A percentile compares a stretch with the other conserved stretches of the same genome.
Evolutionary conservation across 1,140 invertebrate species (phyloP).

Genomic region (Drosophila rufa): DNA sequence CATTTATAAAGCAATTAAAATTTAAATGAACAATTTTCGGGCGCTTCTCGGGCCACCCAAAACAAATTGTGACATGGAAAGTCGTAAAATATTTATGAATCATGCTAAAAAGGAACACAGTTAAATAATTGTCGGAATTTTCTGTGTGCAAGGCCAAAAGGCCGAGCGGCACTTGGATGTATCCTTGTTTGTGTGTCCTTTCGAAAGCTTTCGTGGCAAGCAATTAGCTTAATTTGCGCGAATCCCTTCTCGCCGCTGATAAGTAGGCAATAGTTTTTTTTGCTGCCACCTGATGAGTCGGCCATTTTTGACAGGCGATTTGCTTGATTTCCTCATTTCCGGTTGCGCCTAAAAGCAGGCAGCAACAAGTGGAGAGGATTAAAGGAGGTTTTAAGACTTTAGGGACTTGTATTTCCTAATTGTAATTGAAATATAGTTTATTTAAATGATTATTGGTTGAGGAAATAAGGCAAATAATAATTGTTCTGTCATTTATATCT

Average conservation of each 20-base stretch:
- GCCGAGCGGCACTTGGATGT: not conserved
- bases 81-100: slow-evolving; percentile 80
- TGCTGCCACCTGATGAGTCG: slow-evolving; percentile 6
- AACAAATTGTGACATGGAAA: slow-evolving; percentile 77
- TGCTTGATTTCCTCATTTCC: slow-evolving; percentile 21
- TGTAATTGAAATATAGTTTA: not conserved
- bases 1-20: slow-evolving; percentile 85
- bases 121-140: slow-evolving; percentile 77
- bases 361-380: slow-evolving; percentile 26
- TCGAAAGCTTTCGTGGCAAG: not conserved
- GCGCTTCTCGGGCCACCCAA: slow-evolving; percentile 25
- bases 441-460: not conserved
- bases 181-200: not conserved
- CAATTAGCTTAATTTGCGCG: slow-evolving; percentile 47
- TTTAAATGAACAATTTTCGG: slow-evolving; percentile 82
- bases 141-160: slow-evolving; percentile 23
- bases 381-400: not conserved
- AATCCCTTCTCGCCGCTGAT: slow-evolving; percentile 1
- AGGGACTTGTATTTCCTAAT: not conserved
- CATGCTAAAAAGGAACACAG: slow-evolving; percentile 46
- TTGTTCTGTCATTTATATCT: not conserved
- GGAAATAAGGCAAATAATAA: not conserved
- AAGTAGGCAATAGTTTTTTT: slow-evolving; percentile 34
- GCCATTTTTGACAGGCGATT: slow-evolving; percentile 2
- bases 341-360: slow-evolving; percentile 4